Base-by-base conservation (phyloP, 2,113 vertebrate species). In the Psophia crepitans region DNA sequence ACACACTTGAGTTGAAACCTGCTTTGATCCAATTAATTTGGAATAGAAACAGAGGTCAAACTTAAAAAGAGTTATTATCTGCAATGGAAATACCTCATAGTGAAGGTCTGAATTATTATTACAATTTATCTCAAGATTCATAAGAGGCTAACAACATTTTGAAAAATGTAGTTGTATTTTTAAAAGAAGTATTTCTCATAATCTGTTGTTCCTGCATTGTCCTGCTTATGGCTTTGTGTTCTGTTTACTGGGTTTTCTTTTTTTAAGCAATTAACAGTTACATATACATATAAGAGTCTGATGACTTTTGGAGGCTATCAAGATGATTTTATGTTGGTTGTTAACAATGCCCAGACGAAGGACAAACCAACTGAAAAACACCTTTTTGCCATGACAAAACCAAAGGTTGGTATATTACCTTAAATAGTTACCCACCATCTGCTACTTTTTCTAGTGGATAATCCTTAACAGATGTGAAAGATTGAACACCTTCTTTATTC, bases 291-390 rank as follows among this genome's bases (percentile, higher is more conserved):
- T 78, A 99, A 98, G 97, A 99, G 96, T 89, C 97, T 99, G 94
- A 98, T 99, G 98, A 99, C 99, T 17, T 99, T 99, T 4, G 99
- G 99, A 94, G 99, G 99, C 87, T 99, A 98, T 96, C 98, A 98
- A 87, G 99, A 99, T 94, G 99, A 99, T 94, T 99, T 99, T 94
- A 99, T 99, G 99, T 96, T 99, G 96, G 99, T 99, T 84, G 98
- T 99, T 96, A 98, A 97, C 39, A 97, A 97, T 75, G 95, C 96
- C 60, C 73, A 98, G 53, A 95, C 96, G 96, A 99, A 99, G 97
- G 99, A 99, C 75, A 99, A 98, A 94, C 96, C 98, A 44, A 98
- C 98, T 30, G 99, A 99, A 97, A 99, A 99, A 83, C 98, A 99
- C 87, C 97, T 99, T 93, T 99, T 99, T 96, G 96, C 98, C 39